These are phyloP conservation scores for Amphiprion percula DNA, from an alignment of 2,113 vertebrate genomes.

Conservation along the genomic window DNA sequence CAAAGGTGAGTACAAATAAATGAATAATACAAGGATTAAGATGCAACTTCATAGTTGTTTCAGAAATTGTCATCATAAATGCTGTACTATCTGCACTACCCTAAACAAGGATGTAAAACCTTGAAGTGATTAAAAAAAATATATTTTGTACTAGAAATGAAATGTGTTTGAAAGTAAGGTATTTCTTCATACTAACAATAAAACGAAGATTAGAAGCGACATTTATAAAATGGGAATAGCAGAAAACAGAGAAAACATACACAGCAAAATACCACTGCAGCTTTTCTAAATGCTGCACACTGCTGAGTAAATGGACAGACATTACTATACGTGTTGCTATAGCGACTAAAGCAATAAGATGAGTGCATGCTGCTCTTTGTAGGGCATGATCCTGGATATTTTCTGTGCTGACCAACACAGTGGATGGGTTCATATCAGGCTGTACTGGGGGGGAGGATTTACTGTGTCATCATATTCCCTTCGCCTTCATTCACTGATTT, in stretches of 20 bases:
- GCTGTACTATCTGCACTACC: no score
- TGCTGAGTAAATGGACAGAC: not conserved
- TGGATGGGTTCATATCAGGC: not conserved
- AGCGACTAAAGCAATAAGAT: not conserved
- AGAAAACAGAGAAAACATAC: not conserved
- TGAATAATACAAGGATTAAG: no score
- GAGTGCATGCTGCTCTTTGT: not conserved
- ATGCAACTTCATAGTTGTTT: no score
- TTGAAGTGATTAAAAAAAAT: no score
- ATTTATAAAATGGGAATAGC: not conserved
- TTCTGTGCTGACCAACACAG: not conserved
- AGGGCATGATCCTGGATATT: not conserved
- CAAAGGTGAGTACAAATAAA: no score
- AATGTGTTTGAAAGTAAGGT: no score
- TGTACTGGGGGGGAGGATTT: not conserved
- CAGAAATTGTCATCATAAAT: no score
- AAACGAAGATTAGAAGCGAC: not conserved
- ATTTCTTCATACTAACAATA: no score
- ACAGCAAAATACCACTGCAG: not conserved
- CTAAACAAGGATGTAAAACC: no score
- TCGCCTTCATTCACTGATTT: not conserved
- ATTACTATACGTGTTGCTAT: conserved; percentile 14
- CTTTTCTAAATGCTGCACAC: not conserved
- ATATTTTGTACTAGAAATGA: no score
- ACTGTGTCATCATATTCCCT: not conserved